A percentile compares a stretch with the other conserved stretches of the same genome.
Evolutionary conservation across 1,140 invertebrate species (phyloP).

Genomic region (Aphis gossypii): DNA sequence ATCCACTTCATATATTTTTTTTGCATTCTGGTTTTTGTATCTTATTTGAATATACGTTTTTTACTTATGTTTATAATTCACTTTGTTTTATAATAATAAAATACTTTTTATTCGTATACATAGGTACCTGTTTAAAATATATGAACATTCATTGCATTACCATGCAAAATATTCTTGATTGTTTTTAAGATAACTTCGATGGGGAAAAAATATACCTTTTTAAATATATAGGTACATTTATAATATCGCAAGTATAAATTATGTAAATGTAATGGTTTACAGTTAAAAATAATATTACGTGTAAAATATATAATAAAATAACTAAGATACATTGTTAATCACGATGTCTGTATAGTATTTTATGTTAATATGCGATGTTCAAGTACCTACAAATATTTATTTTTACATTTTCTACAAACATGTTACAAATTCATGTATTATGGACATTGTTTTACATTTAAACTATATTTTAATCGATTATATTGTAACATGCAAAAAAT

Average conservation of each 20-base stretch:
- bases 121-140: neutral
- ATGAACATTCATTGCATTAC: neutral
- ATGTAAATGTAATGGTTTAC: neutral
- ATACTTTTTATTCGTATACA: neutral
- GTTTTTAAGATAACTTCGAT: neutral
- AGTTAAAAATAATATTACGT: neutral
- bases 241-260: neutral
- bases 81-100: neutral
- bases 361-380: neutral
- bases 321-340: neutral
- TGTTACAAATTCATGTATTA: neutral
- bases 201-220: neutral
- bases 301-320: neutral
- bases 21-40: neutral
- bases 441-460: neutral
- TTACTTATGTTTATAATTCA: neutral
- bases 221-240: neutral
- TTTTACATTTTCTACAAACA: neutral
- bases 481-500: neutral
- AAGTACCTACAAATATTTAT: neutral
- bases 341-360: neutral
- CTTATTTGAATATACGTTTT: neutral
- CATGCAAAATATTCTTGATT: neutral
- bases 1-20: neutral
- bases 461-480: neutral